Conservation (phyloP, 2,113 vertebrate species). For the Climacteris rufus region DNA sequence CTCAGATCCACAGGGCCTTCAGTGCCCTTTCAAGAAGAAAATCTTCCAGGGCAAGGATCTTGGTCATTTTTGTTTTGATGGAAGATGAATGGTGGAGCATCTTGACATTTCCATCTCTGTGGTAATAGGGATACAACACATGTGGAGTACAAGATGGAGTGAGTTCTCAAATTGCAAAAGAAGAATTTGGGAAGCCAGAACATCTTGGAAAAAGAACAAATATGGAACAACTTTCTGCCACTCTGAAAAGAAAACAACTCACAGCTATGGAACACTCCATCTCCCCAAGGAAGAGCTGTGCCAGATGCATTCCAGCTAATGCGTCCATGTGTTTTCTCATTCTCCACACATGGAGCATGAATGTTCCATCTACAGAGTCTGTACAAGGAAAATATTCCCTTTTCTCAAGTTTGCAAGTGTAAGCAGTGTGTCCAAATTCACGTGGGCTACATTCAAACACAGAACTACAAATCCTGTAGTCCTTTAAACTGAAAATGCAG, state of each 20-base stretch:
- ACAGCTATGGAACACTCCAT: conserved; percentile 41
- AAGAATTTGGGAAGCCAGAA: neutral
- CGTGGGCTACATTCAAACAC: neutral
- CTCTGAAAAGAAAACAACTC: conserved; percentile 44
- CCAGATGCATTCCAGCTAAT: conserved; percentile 40
- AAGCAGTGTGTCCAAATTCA: neutral
- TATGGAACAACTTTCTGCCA: conserved; percentile 17
- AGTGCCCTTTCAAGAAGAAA: neutral
- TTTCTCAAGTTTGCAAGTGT: neutral
- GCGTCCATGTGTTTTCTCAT: conserved; percentile 10
- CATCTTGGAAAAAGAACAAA: conserved; percentile 26
- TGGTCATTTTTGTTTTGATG: neutral
- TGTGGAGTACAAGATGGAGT: neutral
- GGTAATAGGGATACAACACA: neutral
- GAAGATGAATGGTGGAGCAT: neutral
- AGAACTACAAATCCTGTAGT: neutral
- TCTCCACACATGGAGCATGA: neutral
- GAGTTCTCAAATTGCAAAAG: neutral
- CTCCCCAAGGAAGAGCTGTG: neutral
- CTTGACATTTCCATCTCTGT: neutral
- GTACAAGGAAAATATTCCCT: neutral
- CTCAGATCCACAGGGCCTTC: neutral
- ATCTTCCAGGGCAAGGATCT: neutral
- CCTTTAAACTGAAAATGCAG: neutral
- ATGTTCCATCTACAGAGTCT: neutral